Evolutionary conservation across 2,888 invertebrate species (phyloP), one percentile per base, ranked within the genome.

Genomic region (Sipha maydis): DNA sequence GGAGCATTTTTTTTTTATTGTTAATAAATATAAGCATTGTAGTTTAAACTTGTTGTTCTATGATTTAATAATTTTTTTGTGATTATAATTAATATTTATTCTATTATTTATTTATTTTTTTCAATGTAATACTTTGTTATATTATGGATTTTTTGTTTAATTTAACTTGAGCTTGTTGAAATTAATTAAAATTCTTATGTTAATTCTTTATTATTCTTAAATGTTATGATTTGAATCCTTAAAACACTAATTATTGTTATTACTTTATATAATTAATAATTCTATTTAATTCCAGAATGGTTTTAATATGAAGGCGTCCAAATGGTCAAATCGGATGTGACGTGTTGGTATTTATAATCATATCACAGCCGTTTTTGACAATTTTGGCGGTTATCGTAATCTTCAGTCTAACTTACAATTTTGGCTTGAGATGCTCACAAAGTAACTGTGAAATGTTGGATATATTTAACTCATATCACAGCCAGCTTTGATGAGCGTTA

Each of bases 401-500:
- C 88, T 82, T 88, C 88, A 82, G 56, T 67, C 41, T 11, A 41
- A 61, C 25, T 34, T 54, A 21, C 69, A 7, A 61, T 88, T 82
- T 88, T 82, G 88, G 7, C 80, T 88, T 88, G 82, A 88, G 88
- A 88, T 88, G 88, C 88, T 88, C 88, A 76, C 97, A 96, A 97
- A 96, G 95, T 96, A 96, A 96, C 93, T 96, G 97, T 96, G 93
- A 94, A 95, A 94, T 97, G 96, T 94, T 82, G 31, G 19, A 92
- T 92, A 91, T 92, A 91, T 91, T 92, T 92, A 91, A 91, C 91
- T 91, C 96, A 96, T 97, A 97, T 97, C 97, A 97, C 97, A 97
- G 97, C 97, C 97, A 97, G 97, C 97, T 97, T 98, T 97, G 97
- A 97, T 97, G 97, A 97, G 97, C 97, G 92, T 92, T 92, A 92